Evolutionary conservation across 2,888 invertebrate species (phyloP).

Genomic region (Cephus pulcher): DNA sequence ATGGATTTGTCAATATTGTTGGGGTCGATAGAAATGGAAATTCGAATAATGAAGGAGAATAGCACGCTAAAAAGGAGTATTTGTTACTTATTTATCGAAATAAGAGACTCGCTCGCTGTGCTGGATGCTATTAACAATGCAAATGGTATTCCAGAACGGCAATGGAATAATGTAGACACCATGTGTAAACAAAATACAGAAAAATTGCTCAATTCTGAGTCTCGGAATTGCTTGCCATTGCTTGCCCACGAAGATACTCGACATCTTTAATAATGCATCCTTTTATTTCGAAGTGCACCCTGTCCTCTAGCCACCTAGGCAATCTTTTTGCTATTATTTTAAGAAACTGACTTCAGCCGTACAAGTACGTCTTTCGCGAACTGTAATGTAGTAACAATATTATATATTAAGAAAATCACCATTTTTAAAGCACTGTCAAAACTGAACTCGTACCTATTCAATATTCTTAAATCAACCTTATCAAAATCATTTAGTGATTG

Average conservation of each 20-base stretch:
- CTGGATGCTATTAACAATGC: conserved; percentile 36
- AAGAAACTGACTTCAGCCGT: not conserved
- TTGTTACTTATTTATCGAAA: not conserved
- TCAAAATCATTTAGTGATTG: not conserved
- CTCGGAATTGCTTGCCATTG: conserved; percentile 27
- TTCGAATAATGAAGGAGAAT: not conserved
- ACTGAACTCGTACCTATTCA: not conserved
- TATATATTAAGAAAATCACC: not conserved
- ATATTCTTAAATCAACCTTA: not conserved
- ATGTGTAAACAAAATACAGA: conserved; percentile 43
- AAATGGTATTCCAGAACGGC: conserved; percentile 25
- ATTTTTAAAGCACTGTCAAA: not conserved
- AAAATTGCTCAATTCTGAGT: conserved; percentile 44
- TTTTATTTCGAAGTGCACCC: conserved; percentile 23
- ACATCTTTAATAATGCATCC: conserved; percentile 37
- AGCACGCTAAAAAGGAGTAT: not conserved
- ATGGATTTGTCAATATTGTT: not conserved
- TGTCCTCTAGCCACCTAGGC: not conserved
- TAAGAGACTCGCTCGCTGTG: not conserved
- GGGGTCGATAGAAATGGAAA: not conserved
- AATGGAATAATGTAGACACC: conserved; percentile 23
- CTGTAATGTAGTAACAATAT: not conserved
- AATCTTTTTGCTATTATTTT: not conserved
- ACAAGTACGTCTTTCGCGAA: not conserved
- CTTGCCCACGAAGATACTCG: conserved; percentile 7